Evolutionary conservation across 1,140 invertebrate species (phyloP), one percentile per base, ranked within the genome.

Genomic region (Trachymyrmex cornetzi): DNA sequence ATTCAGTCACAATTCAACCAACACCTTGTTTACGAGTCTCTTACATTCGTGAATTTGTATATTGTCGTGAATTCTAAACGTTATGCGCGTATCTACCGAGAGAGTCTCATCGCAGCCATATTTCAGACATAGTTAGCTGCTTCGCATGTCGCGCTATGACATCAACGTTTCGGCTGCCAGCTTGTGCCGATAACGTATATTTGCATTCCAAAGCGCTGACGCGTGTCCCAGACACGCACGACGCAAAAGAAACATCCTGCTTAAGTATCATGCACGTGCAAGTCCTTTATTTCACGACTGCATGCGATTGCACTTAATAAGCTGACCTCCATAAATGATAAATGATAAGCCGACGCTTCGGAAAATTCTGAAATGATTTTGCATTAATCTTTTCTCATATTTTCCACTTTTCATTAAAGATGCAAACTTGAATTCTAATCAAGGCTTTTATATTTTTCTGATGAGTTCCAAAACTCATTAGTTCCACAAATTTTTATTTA

Each of bases 111-210:
- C 74, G 27, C 16, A 16, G 48, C 14, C 24, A 81, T 81, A 82
- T 71, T 34, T 86, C 44, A 86, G 38, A 53, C 55, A 24, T 71
- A 66, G 80, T 69, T 87, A 87, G 6, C 24, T 53, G 22, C 7
- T 7, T 81, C 38, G 72, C 22, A 69, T 66, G 85, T 72, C 30
- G 19, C 3, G n/a, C 22, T 67, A 12, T 30, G 61, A 53, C 59
- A 48, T 63, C 34, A 38, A 14, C 48, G 12, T 86, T 53, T 64
- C n/a, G 53, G 30, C 30, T 71, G 48, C 55, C 14, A 19, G 59
- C 27, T 48, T 77, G 22, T 59, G 50, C 34, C 72, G 77, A 86
- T 90, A 89, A 90, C 67, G 44, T 74, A 9, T 87, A 88, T 89
- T 87, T 89, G 59, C 87, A 82, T 90, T 87, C 48, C 64, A 11